phyloP scores from a whole-genome alignment of 2,888 invertebrate species.

The Neoaliturus tenellus region DNA sequence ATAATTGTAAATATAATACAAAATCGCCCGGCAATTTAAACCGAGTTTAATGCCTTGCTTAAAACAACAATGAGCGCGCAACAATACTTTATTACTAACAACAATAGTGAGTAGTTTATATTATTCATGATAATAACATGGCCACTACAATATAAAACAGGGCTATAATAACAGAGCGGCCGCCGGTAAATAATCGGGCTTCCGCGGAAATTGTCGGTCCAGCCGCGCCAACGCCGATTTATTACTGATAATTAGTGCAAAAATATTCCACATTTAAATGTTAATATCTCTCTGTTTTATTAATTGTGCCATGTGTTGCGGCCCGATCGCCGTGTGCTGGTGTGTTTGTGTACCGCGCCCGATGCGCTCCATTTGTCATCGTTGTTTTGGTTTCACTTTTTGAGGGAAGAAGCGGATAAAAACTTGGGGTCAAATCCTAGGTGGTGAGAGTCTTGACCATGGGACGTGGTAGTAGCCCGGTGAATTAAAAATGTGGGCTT shows the following conservation, averaged over 20 bases:
- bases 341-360: too few relatives aligned
- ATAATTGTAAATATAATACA: neutral
- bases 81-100: neutral
- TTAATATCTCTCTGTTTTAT: neutral
- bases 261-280: constrained; percentile 34
- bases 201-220: neutral
- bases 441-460: too few relatives aligned
- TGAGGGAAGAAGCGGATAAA: too few relatives aligned
- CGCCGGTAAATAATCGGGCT: constrained; percentile 1
- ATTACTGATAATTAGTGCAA: neutral
- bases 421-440: too few relatives aligned
- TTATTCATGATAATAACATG: neutral
- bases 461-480: too few relatives aligned
- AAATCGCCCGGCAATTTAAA: neutral
- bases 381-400: too few relatives aligned
- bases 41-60: neutral
- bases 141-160: constrained; percentile 6
- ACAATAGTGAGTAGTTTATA: constrained; percentile 9
- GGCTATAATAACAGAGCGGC: constrained; percentile 9
- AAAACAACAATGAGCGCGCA: neutral
- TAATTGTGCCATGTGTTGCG: neutral
- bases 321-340: neutral
- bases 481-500: too few relatives aligned
- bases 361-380: too few relatives aligned
- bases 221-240: neutral